These are phyloP conservation scores for Gambusia holbrooki DNA, from an alignment of 2,113 vertebrate genomes.

Conservation along the genomic window DNA sequence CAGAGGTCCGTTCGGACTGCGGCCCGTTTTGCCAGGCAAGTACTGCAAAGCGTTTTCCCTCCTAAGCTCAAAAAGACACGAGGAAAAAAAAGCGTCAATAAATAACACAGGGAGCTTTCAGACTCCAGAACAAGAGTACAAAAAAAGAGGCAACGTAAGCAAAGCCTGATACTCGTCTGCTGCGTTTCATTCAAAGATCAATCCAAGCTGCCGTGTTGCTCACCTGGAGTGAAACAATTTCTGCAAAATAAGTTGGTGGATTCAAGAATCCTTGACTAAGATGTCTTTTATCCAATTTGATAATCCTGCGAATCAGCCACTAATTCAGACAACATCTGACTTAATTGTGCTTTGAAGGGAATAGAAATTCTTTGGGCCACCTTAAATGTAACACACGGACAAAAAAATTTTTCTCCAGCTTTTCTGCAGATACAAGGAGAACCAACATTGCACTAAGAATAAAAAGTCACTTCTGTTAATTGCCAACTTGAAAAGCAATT, in stretches of 20 bases:
- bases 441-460: not conserved
- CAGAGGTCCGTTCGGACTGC: constrained; percentile 90
- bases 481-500: not conserved
- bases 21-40: constrained; percentile 91
- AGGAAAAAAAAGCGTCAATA: not conserved
- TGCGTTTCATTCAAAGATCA: too few relatives aligned
- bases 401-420: not conserved
- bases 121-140: not conserved
- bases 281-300: constrained; percentile 52
- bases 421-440: not conserved
- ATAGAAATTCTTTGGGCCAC: constrained; percentile 21
- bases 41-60: constrained; percentile 42
- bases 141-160: not conserved
- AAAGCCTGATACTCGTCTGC: not conserved
- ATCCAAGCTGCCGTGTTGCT: not conserved
- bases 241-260: constrained; percentile 43
- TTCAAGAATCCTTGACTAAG: constrained; percentile 43
- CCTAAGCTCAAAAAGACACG: not conserved
- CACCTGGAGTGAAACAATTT: too few relatives aligned
- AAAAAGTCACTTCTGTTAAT: not conserved
- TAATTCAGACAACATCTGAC: constrained; percentile 37
- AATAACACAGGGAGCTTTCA: not conserved
- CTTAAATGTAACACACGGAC: not conserved
- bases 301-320: constrained; percentile 47
- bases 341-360: too few relatives aligned